Evolutionary conservation across 2,888 invertebrate genomes (phyloP).

Genomic region (Eupithecia vulgata): DNA sequence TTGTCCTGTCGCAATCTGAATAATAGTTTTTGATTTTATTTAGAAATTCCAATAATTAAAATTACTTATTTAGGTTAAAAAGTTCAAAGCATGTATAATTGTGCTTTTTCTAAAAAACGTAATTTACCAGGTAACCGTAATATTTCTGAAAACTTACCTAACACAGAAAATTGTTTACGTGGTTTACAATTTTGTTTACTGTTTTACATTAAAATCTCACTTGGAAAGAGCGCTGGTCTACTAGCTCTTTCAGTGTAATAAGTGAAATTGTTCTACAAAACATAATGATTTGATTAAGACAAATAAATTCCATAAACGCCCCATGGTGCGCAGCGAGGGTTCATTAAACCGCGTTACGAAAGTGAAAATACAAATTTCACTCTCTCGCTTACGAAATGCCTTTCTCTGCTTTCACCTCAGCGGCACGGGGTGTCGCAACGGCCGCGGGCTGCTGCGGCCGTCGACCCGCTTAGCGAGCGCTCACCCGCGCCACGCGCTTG

Average conservation of each 20-base stretch:
- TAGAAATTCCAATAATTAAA: background rate
- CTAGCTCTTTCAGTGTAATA: background rate
- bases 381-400: slow-evolving; percentile 83
- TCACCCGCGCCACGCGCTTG: slow-evolving; percentile 82
- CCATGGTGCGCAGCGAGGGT: slow-evolving; percentile 47
- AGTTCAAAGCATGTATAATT: too few species aligned
- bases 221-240: background rate
- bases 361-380: slow-evolving; percentile 83
- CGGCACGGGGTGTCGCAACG: slow-evolving; percentile 67
- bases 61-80: background rate
- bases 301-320: slow-evolving; percentile 13
- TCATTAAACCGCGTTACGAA: slow-evolving; percentile 75
- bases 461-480: slow-evolving; percentile 88
- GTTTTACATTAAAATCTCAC: background rate
- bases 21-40: background rate
- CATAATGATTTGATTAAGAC: slow-evolving; percentile 9
- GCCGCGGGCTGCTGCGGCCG: slow-evolving; percentile 77
- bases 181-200: background rate
- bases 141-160: background rate
- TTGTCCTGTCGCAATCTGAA: background rate
- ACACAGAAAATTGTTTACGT: background rate
- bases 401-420: slow-evolving; percentile 82
- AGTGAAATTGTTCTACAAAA: slow-evolving; percentile 8
- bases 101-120: too few species aligned
- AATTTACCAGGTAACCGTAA: too few species aligned